Base-by-base conservation (phyloP, 2,797 vertebrate species). In the Bradypodion pumilum region DNA sequence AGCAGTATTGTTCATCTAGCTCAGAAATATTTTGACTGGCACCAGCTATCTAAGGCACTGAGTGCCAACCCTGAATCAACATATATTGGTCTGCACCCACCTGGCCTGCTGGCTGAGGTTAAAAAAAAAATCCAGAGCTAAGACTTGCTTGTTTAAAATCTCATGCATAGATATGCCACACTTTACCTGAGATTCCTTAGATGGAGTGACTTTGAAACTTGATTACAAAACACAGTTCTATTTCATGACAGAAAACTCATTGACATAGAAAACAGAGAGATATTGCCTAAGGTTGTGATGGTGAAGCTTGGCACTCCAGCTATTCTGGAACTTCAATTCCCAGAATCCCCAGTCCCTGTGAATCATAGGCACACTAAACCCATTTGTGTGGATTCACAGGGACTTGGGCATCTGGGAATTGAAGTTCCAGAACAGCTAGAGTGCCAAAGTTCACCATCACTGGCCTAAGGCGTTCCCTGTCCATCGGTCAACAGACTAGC, bases 171-270 rank as follows among this genome's bases (percentile, higher is more conserved):
- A 40, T 63, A 37, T 37, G 46, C 32, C 44, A 46, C 42, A 65
- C 7, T 27, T n/a, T 46, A 35, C 35, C 4, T 46, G 15, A 72
- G 42, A 72, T 81, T 13, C 25, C n/a, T 66, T 49, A 79, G 35
- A 2, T n/a, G 27, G 13, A 7, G 3, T 66, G 27, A 70, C 23
- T 7, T 60, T 52, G 44, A 56, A 42, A 32, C 13, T 15, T 73
- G 5, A 29, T 74, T 10, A 52, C 10, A 56, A 46, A 82, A 3
- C 1, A 35, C 5, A 16, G 37, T 74, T 74, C 23, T 63, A 77
- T 82, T 85, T 85, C 81, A 37, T 60, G 37, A 86, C 15, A 77
- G 27, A 91, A 81, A 87, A 86, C 35, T 62, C 32, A 78, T 5
- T 5, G 75, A 82, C 27, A 77, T 68, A 68, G 85, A 19, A 62